A percentile compares a stretch with the other conserved stretches of the same genome.
phyloP scores from a whole-genome alignment of 1,140 invertebrate genomes.

The Drosophila ohnishii region DNA sequence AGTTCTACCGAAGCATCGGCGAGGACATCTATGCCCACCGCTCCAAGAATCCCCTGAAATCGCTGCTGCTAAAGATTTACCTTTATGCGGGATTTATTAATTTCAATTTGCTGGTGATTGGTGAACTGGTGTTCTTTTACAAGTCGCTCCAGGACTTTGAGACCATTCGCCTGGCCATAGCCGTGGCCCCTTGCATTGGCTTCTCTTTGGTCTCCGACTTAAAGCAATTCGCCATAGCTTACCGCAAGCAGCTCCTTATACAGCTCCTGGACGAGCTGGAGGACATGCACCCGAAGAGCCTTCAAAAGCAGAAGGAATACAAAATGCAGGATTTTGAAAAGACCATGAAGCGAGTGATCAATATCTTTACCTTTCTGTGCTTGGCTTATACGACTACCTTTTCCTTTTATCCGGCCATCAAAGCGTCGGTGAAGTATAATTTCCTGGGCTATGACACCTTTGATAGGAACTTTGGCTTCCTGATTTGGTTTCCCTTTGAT shows the following conservation, averaged over 20 bases:
- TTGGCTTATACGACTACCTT: conserved; percentile 73
- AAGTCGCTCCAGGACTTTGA: conserved; percentile 64
- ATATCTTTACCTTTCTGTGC: conserved; percentile 65
- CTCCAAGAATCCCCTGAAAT: conserved; percentile 38
- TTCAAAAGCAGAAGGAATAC: conserved; percentile 43
- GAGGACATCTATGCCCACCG: conserved; percentile 75
- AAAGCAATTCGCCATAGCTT: conserved; percentile 63
- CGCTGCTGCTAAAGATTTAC: conserved; percentile 55
- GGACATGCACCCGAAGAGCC: conserved; percentile 66
- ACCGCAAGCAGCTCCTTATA: conserved; percentile 38
- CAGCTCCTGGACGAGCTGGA: conserved; percentile 65
- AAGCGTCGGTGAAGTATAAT: conserved; percentile 62
- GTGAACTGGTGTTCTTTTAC: conserved; percentile 67
- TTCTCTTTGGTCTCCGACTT: conserved; percentile 75
- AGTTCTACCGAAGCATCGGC: conserved; percentile 69
- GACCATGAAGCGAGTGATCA: conserved; percentile 70
- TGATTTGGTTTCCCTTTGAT: conserved; percentile 78
- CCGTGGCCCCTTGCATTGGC: conserved; percentile 77
- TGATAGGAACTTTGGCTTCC: conserved; percentile 70
- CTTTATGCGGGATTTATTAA: conserved; percentile 71
- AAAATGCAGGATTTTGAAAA: conserved; percentile 49
- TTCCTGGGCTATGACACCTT: conserved; percentile 66
- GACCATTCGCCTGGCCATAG: conserved; percentile 67
- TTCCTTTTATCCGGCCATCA: conserved; percentile 67
- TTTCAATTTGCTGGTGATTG: conserved; percentile 69